Evolutionary conservation across 92 coral and sea anemone genomes (phyloP).

Genomic region (Zoanthus solanderi): DNA sequence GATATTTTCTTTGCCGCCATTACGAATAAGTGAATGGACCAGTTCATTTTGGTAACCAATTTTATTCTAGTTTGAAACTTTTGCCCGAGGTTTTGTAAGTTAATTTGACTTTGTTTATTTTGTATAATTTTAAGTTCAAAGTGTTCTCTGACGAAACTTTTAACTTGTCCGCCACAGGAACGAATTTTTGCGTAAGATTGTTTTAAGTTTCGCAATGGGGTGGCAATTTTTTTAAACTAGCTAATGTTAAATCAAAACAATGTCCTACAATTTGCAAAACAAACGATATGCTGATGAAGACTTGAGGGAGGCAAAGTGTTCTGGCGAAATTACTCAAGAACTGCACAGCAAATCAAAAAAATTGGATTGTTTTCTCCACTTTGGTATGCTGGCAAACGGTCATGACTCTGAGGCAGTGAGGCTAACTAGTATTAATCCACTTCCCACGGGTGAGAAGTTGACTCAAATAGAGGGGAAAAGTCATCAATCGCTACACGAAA

Average conservation of each 20-base stretch:
- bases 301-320: neutral
- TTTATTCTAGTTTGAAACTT: too few species aligned
- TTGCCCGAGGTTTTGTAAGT: too few species aligned
- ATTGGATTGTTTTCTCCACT: slow-evolving; percentile 6
- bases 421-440: slow-evolving; percentile 19
- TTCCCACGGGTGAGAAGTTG: slow-evolving; percentile 14
- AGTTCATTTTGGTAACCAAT: too few species aligned
- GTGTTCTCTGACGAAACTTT: neutral
- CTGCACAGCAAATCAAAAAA: neutral
- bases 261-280: slow-evolving; percentile 20
- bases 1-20: neutral
- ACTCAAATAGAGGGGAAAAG: neutral
- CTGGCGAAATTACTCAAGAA: neutral
- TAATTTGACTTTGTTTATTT: neutral
- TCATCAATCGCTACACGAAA: neutral
- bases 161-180: neutral
- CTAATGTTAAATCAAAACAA: slow-evolving; percentile 31
- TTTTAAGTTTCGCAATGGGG: slow-evolving; percentile 29
- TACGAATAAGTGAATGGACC: neutral
- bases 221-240: slow-evolving; percentile 21
- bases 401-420: slow-evolving; percentile 9
- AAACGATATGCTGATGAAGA: slow-evolving; percentile 7
- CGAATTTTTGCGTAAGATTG: neutral
- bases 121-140: neutral
- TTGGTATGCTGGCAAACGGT: slow-evolving; percentile 16